A percentile compares a stretch with the other conserved stretches of the same genome.
Conservation (phyloP, 2,797 vertebrate genomes). For the Thripadectes ignobilis region DNA sequence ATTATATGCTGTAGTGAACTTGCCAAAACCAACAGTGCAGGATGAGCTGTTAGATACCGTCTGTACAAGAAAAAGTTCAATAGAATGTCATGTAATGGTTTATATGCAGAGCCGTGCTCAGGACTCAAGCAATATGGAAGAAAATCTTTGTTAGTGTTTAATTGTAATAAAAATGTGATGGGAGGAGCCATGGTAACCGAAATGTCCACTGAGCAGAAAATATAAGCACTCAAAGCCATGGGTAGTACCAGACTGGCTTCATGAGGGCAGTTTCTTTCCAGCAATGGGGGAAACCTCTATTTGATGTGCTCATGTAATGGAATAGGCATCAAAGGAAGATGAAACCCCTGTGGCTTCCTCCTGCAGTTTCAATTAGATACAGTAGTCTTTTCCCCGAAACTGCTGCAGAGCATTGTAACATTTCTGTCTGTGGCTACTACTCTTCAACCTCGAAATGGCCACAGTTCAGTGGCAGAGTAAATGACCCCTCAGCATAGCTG, state of each 20-base stretch:
- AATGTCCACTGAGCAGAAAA: not conserved
- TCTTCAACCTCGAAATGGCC: not conserved
- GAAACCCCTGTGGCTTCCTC: slow-evolving; percentile 21
- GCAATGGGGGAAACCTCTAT: not conserved
- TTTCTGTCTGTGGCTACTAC: not conserved
- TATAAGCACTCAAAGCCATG: not conserved
- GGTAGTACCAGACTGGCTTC: slow-evolving; percentile 4
- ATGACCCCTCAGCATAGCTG: not conserved
- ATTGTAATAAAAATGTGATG: slow-evolving; percentile 11
- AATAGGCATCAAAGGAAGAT: slow-evolving; percentile 43
- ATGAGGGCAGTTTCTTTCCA: slow-evolving; percentile 25
- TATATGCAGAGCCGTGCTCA: slow-evolving; percentile 43
- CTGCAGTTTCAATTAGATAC: slow-evolving; percentile 18
- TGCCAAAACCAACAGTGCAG: slow-evolving; percentile 92
- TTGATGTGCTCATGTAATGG: not conserved
- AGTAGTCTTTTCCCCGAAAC: not conserved
- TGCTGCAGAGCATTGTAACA: not conserved
- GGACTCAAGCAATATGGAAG: slow-evolving; percentile 58
- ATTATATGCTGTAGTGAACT: slow-evolving; percentile 83
- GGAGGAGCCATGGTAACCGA: not conserved
- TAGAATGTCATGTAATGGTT: slow-evolving; percentile 73
- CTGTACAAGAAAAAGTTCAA: slow-evolving; percentile 76
- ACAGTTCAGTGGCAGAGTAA: not conserved
- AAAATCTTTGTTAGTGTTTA: slow-evolving; percentile 31
- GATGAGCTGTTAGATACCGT: slow-evolving; percentile 87